A percentile compares a stretch with the other conserved stretches of the same genome.
Conservation (phyloP, 92 coral and sea anemone genomes). For the Parazoanthus swiftii region DNA sequence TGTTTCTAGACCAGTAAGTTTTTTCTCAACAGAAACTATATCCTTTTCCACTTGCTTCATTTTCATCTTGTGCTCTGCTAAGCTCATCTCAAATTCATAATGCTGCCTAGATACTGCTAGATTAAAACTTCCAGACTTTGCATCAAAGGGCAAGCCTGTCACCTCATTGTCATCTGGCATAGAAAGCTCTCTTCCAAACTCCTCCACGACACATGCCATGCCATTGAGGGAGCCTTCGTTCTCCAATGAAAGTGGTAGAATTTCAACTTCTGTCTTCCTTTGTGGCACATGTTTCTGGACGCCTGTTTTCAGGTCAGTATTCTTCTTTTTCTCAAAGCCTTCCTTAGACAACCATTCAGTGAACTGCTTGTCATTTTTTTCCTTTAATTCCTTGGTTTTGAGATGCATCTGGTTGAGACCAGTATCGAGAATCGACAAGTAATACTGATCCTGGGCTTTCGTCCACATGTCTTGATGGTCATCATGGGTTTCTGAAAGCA, state of each 20-base stretch:
- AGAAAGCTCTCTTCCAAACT: not conserved
- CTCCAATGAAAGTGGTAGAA: not conserved
- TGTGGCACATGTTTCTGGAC: not conserved
- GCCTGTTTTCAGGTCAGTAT: not conserved
- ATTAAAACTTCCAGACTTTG: not conserved
- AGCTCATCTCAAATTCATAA: constrained; percentile 34
- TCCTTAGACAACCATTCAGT: not conserved
- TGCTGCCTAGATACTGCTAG: constrained; percentile 32
- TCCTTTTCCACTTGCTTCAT: constrained; percentile 23
- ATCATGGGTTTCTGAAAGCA: not conserved
- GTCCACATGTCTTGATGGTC: not conserved
- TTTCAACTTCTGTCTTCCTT: not conserved
- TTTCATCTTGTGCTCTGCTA: constrained; percentile 21
- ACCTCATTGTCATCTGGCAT: not conserved
- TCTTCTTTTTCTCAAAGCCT: not conserved
- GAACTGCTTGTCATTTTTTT: not conserved
- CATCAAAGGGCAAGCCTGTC: not conserved
- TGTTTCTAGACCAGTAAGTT: not conserved
- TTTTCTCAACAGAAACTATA: not conserved
- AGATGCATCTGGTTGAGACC: not conserved
- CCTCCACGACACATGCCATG: not conserved
- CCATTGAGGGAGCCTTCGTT: not conserved
- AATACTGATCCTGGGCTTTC: not conserved
- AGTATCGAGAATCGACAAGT: not conserved
- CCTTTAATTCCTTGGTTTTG: not conserved